Evolutionary conservation across 53 echinoderm and acorn worm genomes (phyloP).

Genomic region (Hippasteria phrygiana): DNA sequence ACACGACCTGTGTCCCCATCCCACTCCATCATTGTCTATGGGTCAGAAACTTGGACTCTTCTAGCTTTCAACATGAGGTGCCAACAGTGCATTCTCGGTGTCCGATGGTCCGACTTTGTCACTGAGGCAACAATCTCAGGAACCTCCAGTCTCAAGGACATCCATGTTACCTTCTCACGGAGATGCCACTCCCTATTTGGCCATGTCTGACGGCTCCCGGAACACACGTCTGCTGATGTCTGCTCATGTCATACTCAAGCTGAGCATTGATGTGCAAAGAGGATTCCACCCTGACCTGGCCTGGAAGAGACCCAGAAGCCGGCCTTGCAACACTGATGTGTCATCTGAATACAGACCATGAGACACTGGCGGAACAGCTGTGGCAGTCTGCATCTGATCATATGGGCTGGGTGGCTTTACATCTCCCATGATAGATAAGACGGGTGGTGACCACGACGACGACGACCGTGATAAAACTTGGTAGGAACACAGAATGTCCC

Average conservation of each 20-base stretch:
- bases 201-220: background rate
- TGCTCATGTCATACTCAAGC: background rate
- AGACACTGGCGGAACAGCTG: background rate
- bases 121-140: background rate
- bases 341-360: constrained; percentile 6
- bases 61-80: background rate
- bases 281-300: background rate
- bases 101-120: background rate
- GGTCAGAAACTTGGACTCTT: too few species aligned
- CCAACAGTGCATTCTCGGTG: background rate
- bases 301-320: background rate
- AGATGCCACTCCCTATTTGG: constrained; percentile 10
- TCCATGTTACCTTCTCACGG: background rate
- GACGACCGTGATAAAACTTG: too few species aligned
- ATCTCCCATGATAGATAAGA: too few species aligned
- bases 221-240: background rate
- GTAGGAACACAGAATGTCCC: too few species aligned
- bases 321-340: background rate
- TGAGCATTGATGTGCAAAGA: background rate
- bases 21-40: too few species aligned
- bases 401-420: too few species aligned
- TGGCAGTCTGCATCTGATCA: too few species aligned
- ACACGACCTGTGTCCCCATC: too few species aligned
- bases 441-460: too few species aligned
- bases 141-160: background rate